Percentiles rank a stretch among this genome's conserved stretches.
phyloP scores from a whole-genome alignment of 2,113 vertebrate genomes.

The Caretta caretta region DNA sequence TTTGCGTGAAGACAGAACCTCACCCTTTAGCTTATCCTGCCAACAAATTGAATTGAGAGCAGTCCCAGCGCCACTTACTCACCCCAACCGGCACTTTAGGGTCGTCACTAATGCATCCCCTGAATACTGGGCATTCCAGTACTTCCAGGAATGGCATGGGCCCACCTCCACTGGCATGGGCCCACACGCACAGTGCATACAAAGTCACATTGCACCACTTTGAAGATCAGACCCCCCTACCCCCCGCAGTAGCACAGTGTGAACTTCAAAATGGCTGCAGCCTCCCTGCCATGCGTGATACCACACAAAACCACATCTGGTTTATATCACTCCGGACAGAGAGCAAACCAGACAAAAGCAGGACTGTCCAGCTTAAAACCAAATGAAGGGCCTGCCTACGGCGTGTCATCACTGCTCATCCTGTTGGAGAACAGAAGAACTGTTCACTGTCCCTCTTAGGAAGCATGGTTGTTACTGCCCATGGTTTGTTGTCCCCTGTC shows the following conservation, averaged over 20 bases:
- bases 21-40: background rate
- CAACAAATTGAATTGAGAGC: background rate
- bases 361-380: background rate
- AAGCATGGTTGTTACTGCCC: background rate
- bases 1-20: background rate
- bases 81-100: no score
- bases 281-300: background rate
- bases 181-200: background rate
- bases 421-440: accelerated
- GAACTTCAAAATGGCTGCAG: background rate
- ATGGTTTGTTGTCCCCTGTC: background rate
- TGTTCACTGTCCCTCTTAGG: background rate
- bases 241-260: background rate
- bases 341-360: background rate
- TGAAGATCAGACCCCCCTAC: background rate
- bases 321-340: background rate
- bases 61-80: no score
- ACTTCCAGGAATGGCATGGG: background rate
- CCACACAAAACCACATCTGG: background rate
- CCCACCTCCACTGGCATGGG: background rate
- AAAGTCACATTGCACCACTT: background rate
- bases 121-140: background rate
- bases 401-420: background rate
- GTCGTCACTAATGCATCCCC: no score
- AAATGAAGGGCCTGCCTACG: background rate